Percentiles rank a stretch among this genome's conserved stretches.
These are phyloP conservation scores for Neocrepidodera transversa DNA, from an alignment of 2,888 invertebrate genomes.

Conservation along the genomic window DNA sequence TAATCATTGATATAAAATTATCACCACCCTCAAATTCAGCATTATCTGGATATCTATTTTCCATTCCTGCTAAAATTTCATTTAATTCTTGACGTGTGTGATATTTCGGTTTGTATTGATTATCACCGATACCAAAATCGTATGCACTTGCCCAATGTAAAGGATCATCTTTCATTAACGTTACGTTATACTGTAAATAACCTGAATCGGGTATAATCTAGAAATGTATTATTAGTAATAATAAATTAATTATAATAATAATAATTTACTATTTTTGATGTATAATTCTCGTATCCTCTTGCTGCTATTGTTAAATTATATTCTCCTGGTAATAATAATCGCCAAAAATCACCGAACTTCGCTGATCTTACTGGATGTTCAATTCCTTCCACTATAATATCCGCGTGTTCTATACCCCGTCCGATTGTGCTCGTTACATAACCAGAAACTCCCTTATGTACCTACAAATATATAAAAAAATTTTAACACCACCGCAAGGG, in stretches of 20 bases:
- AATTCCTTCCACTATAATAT: constrained; percentile 77
- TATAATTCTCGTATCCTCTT: constrained; percentile 72
- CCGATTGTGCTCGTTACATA: constrained; percentile 85
- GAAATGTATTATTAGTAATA: no score
- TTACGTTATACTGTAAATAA: constrained; percentile 74
- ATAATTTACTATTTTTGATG: constrained; percentile 63
- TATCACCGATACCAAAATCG: constrained; percentile 74
- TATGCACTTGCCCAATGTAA: constrained; percentile 85
- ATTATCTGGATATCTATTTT: constrained; percentile 70
- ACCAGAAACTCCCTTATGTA: constrained; percentile 86
- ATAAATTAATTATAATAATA: no score
- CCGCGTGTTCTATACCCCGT: constrained; percentile 73
- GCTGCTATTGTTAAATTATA: constrained; percentile 81
- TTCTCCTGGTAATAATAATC: constrained; percentile 83
- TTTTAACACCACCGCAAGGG: no score
- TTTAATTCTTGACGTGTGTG: constrained; percentile 72
- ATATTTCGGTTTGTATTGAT: constrained; percentile 71
- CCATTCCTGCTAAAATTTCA: constrained; percentile 70
- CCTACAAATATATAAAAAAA: constrained; percentile 64
- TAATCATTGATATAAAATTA: constrained; percentile 69
- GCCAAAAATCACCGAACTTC: constrained; percentile 89
- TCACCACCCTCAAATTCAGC: constrained; percentile 77
- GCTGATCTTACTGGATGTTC: constrained; percentile 75
- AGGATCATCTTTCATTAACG: constrained; percentile 80
- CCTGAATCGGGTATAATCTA: constrained; percentile 65